Evolutionary conservation across 2,888 invertebrate genomes (phyloP), one percentile per base, ranked within the genome.

Genomic region (Leucophora obtusa): DNA sequence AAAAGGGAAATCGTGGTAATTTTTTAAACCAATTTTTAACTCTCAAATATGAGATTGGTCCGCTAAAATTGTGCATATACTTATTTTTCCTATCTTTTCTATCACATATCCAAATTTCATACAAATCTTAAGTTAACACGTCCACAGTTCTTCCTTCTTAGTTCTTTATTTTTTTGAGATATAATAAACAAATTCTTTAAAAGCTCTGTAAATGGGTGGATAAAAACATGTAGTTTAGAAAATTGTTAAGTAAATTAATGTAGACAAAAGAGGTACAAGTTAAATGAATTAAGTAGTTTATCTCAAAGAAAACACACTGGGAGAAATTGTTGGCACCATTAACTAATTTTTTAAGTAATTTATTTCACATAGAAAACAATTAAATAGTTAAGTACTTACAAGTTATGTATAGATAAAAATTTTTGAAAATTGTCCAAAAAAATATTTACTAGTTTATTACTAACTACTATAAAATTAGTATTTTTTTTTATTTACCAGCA

Each of bases 211-310:
- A 28, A 28, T 28, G 6, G n/a, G 43, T 6, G 43, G 43, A 47
- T 47, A 47, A n/a, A 43, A 47, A 7, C 6, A 47, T n/a, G 6
- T 47, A 14, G 2, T 38, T 59, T 14, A 59, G 14, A 59, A 38
- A 14, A 59, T 24, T 33, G 17, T 11, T 33, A 50, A n/a, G 33
- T 24, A 35, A 51, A 70, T 69, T 58, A 58, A 50, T 47, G 14
- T 38, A 11, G 35, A 51, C 21, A 51, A 70, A 50, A n/a, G 15
- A 18, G n/a, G 35, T 43, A 15, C 60, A 60, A 17, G 3, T 18
- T 10, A 15, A 51, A 59, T 60, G 59, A 70, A 60, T 62, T 62
- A 38, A 53, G 38, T 17, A 62, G 43, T 47, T 47, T 47, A 47
- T 47, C 43, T 47, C n/a, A 47, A 47, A n/a, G n/a, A 47, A n/a